A percentile compares a stretch with the other conserved stretches of the same genome.
These are phyloP conservation scores for Struthidea cinerea DNA, from an alignment of 2,113 vertebrate genomes.

Conservation along the genomic window DNA sequence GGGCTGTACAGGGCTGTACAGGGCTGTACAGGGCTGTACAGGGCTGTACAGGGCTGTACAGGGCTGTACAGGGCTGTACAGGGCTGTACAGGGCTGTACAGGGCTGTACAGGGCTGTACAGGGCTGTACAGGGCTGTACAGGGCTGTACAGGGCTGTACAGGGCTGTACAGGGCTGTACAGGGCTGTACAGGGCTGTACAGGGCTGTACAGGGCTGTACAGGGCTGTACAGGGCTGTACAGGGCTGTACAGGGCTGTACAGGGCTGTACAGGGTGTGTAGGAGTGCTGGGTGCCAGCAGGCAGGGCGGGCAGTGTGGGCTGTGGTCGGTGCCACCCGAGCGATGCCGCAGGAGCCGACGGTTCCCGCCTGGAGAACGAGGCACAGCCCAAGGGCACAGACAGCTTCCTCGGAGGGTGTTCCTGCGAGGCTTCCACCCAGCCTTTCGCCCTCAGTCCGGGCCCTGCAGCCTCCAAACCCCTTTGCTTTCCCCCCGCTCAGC, in stretches of 20 bases:
- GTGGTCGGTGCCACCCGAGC: background rate
- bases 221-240: background rate
- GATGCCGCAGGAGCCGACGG: background rate
- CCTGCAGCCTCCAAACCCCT: background rate
- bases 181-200: background rate
- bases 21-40: background rate
- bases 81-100: background rate
- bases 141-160: background rate
- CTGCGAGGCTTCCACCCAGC: background rate
- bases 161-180: background rate
- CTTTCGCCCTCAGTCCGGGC: background rate
- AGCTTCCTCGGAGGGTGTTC: rapidly evolving
- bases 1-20: background rate
- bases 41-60: background rate
- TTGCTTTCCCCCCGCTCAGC: background rate
- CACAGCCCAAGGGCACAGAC: background rate
- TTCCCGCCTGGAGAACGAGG: rapidly evolving
- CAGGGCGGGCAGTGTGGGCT: background rate
- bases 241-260: background rate
- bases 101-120: background rate
- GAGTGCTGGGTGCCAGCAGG: background rate
- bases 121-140: background rate
- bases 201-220: background rate
- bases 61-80: background rate
- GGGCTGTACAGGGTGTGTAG: background rate